phyloP scores from a whole-genome alignment of 1,140 invertebrate genomes.

The Marisa cornuarietis region DNA sequence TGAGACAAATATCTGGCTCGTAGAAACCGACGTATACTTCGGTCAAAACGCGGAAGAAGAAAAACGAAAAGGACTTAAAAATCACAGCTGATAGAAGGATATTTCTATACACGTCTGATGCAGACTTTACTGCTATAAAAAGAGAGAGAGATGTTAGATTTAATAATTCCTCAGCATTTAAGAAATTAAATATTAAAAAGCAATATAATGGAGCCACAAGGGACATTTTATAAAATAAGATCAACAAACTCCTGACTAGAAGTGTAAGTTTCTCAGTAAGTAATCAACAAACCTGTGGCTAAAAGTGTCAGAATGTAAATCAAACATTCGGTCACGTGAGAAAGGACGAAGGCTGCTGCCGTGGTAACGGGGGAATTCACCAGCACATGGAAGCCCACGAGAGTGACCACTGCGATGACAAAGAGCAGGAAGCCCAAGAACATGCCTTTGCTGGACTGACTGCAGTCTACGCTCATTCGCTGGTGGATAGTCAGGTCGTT shows the following conservation, averaged over 20 bases:
- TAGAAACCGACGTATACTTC: too few species aligned
- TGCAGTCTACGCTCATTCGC: slow-evolving; percentile 71
- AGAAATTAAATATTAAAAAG: too few species aligned
- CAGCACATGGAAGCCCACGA: slow-evolving; percentile 90
- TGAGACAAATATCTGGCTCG: too few species aligned
- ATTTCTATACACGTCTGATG: too few species aligned
- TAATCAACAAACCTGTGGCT: slow-evolving; percentile 4
- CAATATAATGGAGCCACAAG: too few species aligned
- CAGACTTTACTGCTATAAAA: too few species aligned
- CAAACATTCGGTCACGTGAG: slow-evolving; percentile 33
- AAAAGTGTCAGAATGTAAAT: slow-evolving; percentile 30
- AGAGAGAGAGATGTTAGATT: too few species aligned
- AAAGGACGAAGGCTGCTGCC: slow-evolving; percentile 25
- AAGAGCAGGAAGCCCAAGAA: slow-evolving; percentile 88
- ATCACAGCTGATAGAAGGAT: too few species aligned
- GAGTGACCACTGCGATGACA: slow-evolving; percentile 90
- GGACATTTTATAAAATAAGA: too few species aligned
- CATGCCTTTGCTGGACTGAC: slow-evolving; percentile 85
- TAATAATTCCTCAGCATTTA: too few species aligned
- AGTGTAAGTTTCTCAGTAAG: background rate
- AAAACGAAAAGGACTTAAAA: too few species aligned
- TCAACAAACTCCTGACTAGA: slow-evolving; percentile 25
- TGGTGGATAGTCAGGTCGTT: slow-evolving; percentile 21
- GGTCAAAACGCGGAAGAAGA: too few species aligned
- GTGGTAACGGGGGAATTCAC: slow-evolving; percentile 13